These are phyloP conservation scores for Pipistrellus pygmaeus DNA, from an alignment of 2,797 vertebrate species.

Conservation along the genomic window DNA sequence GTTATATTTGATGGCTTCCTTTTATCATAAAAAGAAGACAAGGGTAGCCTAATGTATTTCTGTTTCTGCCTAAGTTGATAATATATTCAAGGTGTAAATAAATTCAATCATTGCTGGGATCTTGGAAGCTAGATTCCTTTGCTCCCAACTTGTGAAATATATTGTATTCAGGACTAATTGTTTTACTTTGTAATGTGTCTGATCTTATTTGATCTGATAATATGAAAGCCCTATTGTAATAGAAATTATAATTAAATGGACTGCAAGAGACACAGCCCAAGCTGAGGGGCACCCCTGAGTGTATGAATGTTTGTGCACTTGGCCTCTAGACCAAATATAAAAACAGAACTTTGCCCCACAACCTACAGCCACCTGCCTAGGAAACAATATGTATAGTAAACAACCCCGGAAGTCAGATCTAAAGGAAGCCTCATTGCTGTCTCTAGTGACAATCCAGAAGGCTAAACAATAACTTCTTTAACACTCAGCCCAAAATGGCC, in stretches of 20 bases:
- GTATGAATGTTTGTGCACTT: no score
- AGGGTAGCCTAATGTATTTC: not conserved
- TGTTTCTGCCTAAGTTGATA: not conserved
- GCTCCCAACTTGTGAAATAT: not conserved
- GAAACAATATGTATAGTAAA: not conserved
- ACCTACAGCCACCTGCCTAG: not conserved
- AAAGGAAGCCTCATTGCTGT: not conserved
- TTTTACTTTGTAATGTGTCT: not conserved
- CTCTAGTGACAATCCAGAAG: not conserved
- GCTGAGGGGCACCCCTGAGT: no score
- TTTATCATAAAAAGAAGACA: not conserved
- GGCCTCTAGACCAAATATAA: not conserved
- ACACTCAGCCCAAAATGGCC: not conserved
- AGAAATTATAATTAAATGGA: not conserved
- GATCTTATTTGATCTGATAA: slow-evolving; percentile 41
- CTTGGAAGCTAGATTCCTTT: not conserved
- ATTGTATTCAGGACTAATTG: not conserved
- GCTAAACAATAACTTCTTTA: not conserved
- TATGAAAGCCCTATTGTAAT: not conserved
- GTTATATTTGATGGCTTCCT: not conserved
- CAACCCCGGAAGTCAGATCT: not conserved
- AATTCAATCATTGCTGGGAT: not conserved
- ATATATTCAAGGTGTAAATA: slow-evolving; percentile 9
- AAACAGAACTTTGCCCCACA: not conserved
- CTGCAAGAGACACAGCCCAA: no score